Evolutionary conservation across 2,888 invertebrate genomes (phyloP), one percentile per base, ranked within the genome.

Genomic region (Xanthia togata): DNA sequence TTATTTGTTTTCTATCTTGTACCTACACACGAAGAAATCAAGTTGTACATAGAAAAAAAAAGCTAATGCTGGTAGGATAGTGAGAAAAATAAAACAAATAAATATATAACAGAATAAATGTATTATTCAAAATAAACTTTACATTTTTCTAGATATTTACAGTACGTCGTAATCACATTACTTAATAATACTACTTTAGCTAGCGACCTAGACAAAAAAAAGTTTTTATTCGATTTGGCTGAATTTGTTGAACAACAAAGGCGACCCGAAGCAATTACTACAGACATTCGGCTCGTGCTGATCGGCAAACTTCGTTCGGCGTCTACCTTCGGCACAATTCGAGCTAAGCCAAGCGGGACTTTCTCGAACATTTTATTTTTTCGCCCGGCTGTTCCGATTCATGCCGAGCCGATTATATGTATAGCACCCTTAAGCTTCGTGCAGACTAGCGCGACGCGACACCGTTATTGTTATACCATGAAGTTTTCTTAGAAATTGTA

Each of bases 121-220:
- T 85, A 79, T 84, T 86, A 79, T 74, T 79, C 47, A 85, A 85
- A 87, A 87, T 84, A 84, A 85, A 74, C 26, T 80, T 60, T 60
- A 78, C 57, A 62, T 69, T 70, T 57, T 67, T 74, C 55, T 76
- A 78, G 23, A 26, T 81, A 80, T 83, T 59, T 78, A 85, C 78
- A 84, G 14, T 72, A 81, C 12, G 2, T n/a, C 4, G 26, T 73
- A 80, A 84, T 89, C 81, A 89, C 83, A 87, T 86, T 81, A 63
- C 26, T 67, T 79, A 71, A 31, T 69, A 67, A 62, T 87, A 89
- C 88, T 89, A 89, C 87, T 83, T 80, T 77, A 59, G 5, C 73
- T 82, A 84, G 78, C 81, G 73, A 47, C 35, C 70, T 86, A 78
- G 5, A 60, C 11, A 59, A 11, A 73, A 50, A 9, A 31, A 31